Base-by-base conservation (phyloP, 2,888 invertebrate species). In the Noctua fimbriata region DNA sequence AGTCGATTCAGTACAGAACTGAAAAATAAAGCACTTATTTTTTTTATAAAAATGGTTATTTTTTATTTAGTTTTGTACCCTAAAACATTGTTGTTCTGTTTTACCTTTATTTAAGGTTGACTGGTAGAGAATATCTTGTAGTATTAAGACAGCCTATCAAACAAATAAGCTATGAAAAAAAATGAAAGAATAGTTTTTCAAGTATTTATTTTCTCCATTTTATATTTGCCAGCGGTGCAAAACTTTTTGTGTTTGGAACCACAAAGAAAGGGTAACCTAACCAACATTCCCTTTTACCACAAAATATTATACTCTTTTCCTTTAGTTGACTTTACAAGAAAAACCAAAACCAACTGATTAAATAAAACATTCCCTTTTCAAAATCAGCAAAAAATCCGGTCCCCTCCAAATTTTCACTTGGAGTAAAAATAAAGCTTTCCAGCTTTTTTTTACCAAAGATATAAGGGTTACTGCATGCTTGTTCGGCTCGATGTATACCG, bases 341-440 rank as follows among this genome's bases (percentile, higher is more conserved):
- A 69, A 82, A 81, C 52, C 47, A 69, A 58, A 66, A 44, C 24
- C 58, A 65, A 32, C 72, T 73, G 69, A 79, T 79, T 79, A 84
- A 41, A 84, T 58, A 69, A 66, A 79, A 80, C 69, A 69, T 72
- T 80, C 32, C 71, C 52, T 73, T 70, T 69, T 52, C 52, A 70
- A 79, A 79, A 75, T 83, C 84, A 76, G 84, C 83, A 76, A 80
- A 83, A 82, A 79, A 63, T 72, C 44, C 58, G 58, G 36, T 44
- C 41, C 21, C n/a, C 32, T 71, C 28, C 55, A 76, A 76, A 83
- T 65, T 73, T 84, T 55, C 63, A 70, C 49, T 66, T 52, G 14
- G 21, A 16, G 32, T 24, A 65, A 75, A 78, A 74, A 73, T 24
- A 75, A 75, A 76, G 65, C 28, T 44, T 65, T 77, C 66, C 36